Evolutionary conservation across 2,113 vertebrate genomes (phyloP).

Genomic region (Mola mola): DNA sequence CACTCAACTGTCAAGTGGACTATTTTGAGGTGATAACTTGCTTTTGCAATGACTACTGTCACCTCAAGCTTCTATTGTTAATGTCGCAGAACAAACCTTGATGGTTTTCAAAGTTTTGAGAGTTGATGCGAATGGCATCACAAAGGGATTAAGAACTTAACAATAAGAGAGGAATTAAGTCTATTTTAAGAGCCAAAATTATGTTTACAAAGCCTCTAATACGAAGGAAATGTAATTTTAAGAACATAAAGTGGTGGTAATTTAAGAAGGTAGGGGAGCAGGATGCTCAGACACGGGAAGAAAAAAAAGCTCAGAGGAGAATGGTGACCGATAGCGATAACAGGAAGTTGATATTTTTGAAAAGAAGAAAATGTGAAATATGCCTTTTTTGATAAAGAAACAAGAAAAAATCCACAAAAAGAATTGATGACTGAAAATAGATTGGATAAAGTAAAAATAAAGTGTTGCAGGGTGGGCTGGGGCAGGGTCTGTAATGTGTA

Average conservation of each 20-base stretch:
- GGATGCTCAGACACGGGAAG: slow-evolving; percentile 10
- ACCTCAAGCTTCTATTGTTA: not conserved
- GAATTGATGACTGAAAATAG: not conserved
- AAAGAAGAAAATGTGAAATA: slow-evolving; percentile 21
- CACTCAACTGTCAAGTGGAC: slow-evolving; percentile 16
- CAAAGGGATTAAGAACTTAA: slow-evolving; percentile 8
- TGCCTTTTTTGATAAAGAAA: not conserved
- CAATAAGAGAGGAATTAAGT: slow-evolving; percentile 13
- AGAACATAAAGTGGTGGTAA: slow-evolving; percentile 15
- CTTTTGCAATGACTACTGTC: slow-evolving; percentile 3
- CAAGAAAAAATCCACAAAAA: not conserved
- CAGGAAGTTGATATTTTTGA: slow-evolving; percentile 34
- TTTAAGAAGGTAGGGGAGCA: slow-evolving; percentile 47
- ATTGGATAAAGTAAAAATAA: not conserved
- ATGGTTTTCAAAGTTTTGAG: slow-evolving; percentile 18
- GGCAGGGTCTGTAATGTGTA: slow-evolving; percentile 13
- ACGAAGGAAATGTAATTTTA: not conserved
- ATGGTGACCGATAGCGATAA: slow-evolving; percentile 12
- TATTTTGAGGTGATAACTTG: slow-evolving; percentile 18
- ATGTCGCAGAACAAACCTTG: slow-evolving; percentile 18
- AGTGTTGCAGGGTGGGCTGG: not conserved
- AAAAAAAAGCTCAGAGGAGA: slow-evolving; percentile 17
- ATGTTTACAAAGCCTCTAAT: not conserved
- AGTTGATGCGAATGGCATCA: slow-evolving; percentile 1
- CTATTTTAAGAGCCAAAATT: slow-evolving; percentile 8